Evolutionary conservation across 2,797 vertebrate species (phyloP).

Genomic region (Knipowitschia caucasica): DNA sequence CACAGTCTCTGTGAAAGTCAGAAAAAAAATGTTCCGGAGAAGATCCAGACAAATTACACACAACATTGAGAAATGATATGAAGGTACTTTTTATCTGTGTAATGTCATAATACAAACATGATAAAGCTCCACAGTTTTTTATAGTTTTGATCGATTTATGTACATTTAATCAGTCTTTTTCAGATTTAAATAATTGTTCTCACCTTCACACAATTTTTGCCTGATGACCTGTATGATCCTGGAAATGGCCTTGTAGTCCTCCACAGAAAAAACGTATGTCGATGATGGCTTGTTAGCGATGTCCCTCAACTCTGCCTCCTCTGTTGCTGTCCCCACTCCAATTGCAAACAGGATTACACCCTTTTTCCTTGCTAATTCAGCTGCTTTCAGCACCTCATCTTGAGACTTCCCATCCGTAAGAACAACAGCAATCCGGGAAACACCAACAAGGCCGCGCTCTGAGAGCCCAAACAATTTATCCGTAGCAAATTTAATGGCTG

Average conservation of each 20-base stretch:
- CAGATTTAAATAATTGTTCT: conserved; percentile 12
- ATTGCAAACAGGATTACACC: conserved; percentile 94
- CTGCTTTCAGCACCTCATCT: conserved; percentile 88
- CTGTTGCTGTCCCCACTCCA: conserved; percentile 89
- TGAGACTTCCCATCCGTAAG: conserved; percentile 97
- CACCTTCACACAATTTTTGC: conserved; percentile 98
- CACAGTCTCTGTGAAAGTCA: conserved; percentile 84
- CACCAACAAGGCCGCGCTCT: conserved; percentile 77
- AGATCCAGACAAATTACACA: background rate
- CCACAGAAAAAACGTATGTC: conserved; percentile 92
- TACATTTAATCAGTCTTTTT: background rate
- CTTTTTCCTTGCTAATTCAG: conserved; percentile 89
- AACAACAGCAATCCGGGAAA: conserved; percentile 93
- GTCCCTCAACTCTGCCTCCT: conserved; percentile 84
- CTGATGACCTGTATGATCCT: conserved; percentile 95
- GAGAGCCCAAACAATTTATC: conserved; percentile 91
- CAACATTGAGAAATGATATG: background rate
- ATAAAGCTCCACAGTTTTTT: background rate
- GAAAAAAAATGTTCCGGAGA: conserved; percentile 1
- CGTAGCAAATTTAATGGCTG: conserved; percentile 90
- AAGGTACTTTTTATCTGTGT: background rate
- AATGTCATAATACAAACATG: background rate
- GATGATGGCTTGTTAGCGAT: conserved; percentile 95
- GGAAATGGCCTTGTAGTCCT: conserved; percentile 95
- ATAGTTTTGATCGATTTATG: background rate